Base-by-base conservation (phyloP, 2,888 invertebrate species). In the Cantharis rustica region DNA sequence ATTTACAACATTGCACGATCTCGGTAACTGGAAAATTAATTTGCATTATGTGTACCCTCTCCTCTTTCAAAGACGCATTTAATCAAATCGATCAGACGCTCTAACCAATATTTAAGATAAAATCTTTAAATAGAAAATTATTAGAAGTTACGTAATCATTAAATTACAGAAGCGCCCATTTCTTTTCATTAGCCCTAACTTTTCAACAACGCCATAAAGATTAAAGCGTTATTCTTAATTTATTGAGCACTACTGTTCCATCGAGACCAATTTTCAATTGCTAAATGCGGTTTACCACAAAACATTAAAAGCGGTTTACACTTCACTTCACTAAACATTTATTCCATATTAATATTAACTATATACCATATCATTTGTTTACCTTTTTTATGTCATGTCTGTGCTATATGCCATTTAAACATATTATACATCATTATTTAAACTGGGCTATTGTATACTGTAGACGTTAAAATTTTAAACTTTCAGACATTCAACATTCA, bases 1-100 rank as follows among this genome's bases (percentile, higher is more conserved):
- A 82, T 81, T 82, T 82, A 81, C 80, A 81, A 81, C 81, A 80
- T 77, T 75, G 76, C 79, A 80, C 79, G 79, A 80, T 74, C 73
- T 76, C 66, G 16, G 73, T 70, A 73, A 73, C 68, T 71, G 76
- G 73, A 74, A 74, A 77, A 76, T 73, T 76, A 76, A 73, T 76
- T 73, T 66, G 69, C 76, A 69, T 66, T 76, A 61, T 76, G 69
- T 69, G 69, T 72, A 71, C 13, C 17, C 3, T 61, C 17, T 20
- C 17, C 10, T 61, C 17, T n/a, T 15, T 9, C 47, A n/a, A 47
- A 47, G 47, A 47, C 47, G 47, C 47, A 47, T n/a, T 47, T 47
- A 31, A 31, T 13, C 31, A 31, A 31, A 13, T 13, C 31, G n/a
- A n/a, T 47, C 47, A n/a, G n/a, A n/a, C 47, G 47, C 47, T n/a